Evolutionary conservation across 1,140 invertebrate species (phyloP), one percentile per base, ranked within the genome.

Genomic region (Panulirus ornatus): DNA sequence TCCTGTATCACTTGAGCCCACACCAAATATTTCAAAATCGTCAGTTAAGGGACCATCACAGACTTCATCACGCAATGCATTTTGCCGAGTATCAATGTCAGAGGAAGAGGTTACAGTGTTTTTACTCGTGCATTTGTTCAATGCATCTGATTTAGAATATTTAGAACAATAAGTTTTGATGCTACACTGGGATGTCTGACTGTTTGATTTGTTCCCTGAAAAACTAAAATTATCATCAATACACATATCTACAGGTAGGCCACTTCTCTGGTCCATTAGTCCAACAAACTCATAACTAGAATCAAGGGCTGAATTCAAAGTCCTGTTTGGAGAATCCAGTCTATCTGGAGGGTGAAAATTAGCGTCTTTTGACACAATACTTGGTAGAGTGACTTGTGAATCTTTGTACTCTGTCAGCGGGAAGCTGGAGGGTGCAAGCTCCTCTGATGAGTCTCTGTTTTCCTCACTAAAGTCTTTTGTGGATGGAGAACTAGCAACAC

Each of bases 251-350:
- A 86, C 51, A 34, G 88, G 91, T n/a, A 92, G 54, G 19, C 91
- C 91, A 54, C 88, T 90, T 86, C 91, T 90, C 71, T 92, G 91
- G 88, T 90, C 91, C 70, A 92, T 83, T 47, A 92, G 54, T n/a
- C 81, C 91, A 30, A 27, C 70, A 84, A 82, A 92, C 63, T 92
- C 91, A 82, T 71, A 79, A 86, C 88, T 90, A 58, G 91, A 92
- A 44, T 92, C 88, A 36, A 85, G 40, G 34, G 87, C 78, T 27
- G 84, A 22, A 70, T 92, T 92, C 42, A 89, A 42, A 38, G 81
- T 79, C 44, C 63, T 79, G 34, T 89, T 75, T 30, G 84, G 82
- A 79, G 83, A 76, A 16, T 76, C 40, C 36, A 88, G 81, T 87
- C 84, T 87, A 27, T 83, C 83, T 81, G 84, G 84, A 66, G 75